These are phyloP conservation scores for Galago senegalensis DNA, from an alignment of 2,797 vertebrate species.

Conservation along the genomic window DNA sequence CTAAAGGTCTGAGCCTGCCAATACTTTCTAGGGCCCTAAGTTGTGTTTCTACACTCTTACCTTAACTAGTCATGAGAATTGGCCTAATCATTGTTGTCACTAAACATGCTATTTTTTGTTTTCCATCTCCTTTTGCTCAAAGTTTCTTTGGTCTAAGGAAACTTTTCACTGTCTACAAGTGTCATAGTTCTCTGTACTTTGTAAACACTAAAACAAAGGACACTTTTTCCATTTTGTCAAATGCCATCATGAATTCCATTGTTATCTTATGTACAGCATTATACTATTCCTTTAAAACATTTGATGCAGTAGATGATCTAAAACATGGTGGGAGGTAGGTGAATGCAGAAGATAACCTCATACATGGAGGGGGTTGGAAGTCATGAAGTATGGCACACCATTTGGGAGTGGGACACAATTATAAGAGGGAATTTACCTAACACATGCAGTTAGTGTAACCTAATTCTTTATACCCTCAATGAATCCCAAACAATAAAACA, in stretches of 20 bases:
- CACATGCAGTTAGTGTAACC: no score
- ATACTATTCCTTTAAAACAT: background rate
- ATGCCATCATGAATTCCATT: background rate
- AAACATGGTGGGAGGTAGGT: no score
- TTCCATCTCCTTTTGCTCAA: background rate
- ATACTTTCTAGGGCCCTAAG: background rate
- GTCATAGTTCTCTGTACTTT: background rate
- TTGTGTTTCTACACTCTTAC: background rate
- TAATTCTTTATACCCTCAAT: no score
- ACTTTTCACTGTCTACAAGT: background rate
- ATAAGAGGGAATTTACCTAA: no score
- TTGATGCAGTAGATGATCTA: background rate
- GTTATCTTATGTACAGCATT: background rate
- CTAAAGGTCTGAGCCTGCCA: background rate
- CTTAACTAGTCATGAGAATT: background rate
- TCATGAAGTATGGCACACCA: no score
- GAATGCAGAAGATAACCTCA: no score
- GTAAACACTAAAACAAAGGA: background rate
- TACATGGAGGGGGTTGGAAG: no score
- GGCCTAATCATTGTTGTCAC: background rate
- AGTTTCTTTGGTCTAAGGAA: background rate
- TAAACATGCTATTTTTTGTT: background rate
- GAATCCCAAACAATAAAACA: no score
- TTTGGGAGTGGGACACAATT: no score
- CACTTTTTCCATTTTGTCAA: background rate